These are phyloP conservation scores for Pampusana beccarii DNA, from an alignment of 2,113 vertebrate species.

Conservation along the genomic window DNA sequence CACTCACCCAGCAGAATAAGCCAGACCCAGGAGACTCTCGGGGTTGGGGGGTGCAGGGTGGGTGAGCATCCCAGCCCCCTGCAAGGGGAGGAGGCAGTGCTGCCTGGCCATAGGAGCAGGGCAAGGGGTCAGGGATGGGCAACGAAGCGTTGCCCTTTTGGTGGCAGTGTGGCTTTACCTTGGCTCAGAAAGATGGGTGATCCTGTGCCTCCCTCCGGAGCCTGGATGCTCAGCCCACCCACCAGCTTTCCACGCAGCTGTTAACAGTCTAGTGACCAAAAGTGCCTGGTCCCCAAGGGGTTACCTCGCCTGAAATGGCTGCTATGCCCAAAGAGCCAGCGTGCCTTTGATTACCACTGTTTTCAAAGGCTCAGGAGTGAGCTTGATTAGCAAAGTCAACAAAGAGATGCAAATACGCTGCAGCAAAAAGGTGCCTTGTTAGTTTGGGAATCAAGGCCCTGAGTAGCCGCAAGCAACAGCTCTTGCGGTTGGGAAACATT, in stretches of 20 bases:
- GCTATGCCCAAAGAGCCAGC: background rate
- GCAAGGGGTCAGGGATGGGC: background rate
- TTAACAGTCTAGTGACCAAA: background rate
- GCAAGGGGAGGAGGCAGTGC: background rate
- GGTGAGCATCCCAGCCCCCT: background rate
- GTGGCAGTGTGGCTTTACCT: conserved; percentile 58
- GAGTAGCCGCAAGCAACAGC: background rate
- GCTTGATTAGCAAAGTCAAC: conserved; percentile 58
- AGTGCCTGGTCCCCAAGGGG: background rate
- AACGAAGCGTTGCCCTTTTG: conserved; percentile 22
- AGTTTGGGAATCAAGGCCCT: background rate
- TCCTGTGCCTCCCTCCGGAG: rapidly evolving
- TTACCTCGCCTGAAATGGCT: background rate
- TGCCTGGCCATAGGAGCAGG: background rate
- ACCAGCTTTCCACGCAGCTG: background rate
- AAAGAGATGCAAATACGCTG: conserved; percentile 31
- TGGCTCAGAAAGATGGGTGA: background rate
- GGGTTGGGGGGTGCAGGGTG: background rate
- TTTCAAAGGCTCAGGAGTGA: conserved; percentile 33
- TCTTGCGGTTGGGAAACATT: background rate
- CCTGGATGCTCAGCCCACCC: background rate
- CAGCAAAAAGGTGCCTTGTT: conserved; percentile 1
- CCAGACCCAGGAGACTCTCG: background rate
- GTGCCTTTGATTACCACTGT: background rate
- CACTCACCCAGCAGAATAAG: background rate